A percentile compares a stretch with the other conserved stretches of the same genome.
phyloP scores from a whole-genome alignment of 2,888 invertebrate species.

The Aspidiotus rigidus region DNA sequence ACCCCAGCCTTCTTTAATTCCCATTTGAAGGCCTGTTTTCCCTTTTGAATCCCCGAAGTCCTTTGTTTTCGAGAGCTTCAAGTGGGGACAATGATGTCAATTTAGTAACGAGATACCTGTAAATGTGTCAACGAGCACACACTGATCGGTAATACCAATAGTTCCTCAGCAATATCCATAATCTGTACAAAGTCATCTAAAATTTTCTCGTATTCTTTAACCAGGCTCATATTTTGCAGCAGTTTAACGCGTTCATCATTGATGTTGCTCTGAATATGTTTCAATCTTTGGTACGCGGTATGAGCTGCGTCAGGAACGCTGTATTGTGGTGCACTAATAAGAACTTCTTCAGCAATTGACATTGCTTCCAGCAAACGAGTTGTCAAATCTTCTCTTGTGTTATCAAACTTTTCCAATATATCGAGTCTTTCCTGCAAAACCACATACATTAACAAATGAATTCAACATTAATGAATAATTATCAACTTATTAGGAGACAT shows the following conservation, averaged over 20 bases:
- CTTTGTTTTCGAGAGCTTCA: too few relatives aligned
- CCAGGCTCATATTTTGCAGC: conserved; percentile 62
- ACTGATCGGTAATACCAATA: conserved; percentile 66
- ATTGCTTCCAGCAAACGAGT: conserved; percentile 5
- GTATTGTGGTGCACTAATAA: conserved; percentile 3
- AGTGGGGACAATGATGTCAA: too few relatives aligned
- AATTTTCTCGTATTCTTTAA: conserved; percentile 81
- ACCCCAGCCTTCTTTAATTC: too few relatives aligned
- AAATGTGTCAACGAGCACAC: conserved; percentile 62
- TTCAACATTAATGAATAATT: neutral
- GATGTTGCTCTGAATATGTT: conserved; percentile 54
- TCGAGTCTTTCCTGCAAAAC: neutral
- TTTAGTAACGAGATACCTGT: conserved; percentile 14
- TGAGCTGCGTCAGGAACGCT: conserved; percentile 29
- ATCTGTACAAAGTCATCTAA: conserved; percentile 78
- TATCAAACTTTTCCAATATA: conserved; percentile 19
- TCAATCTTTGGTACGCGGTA: conserved; percentile 36
- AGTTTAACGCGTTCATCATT: conserved; percentile 64
- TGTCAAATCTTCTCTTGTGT: conserved; percentile 7
- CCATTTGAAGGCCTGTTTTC: too few relatives aligned
- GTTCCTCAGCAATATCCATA: conserved; percentile 69
- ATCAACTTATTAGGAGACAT: neutral
- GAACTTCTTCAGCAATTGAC: conserved; percentile 19
- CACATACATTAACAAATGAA: neutral
- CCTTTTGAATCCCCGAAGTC: too few relatives aligned